A percentile compares a stretch with the other conserved stretches of the same genome.
phyloP scores from a whole-genome alignment of 2,888 invertebrate genomes.

The Drosophila limbata region DNA sequence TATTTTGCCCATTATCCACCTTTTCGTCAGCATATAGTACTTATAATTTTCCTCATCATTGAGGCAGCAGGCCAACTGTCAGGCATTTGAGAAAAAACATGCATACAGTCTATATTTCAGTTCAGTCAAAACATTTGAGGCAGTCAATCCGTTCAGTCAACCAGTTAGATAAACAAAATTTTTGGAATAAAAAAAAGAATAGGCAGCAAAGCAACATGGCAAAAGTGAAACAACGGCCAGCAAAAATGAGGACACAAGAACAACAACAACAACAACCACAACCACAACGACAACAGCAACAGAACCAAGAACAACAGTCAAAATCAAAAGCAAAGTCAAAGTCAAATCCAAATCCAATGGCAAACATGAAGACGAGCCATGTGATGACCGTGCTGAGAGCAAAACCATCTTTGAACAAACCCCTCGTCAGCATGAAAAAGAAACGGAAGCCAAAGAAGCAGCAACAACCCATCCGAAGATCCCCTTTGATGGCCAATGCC shows the following conservation, averaged over 20 bases:
- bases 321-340: background rate
- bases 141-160: conserved; percentile 32
- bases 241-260: conserved; percentile 13
- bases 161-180: conserved; percentile 25
- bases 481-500: conserved; percentile 24
- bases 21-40: background rate
- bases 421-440: background rate
- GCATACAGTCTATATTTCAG: background rate
- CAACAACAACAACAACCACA: background rate
- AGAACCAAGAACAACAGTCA: background rate
- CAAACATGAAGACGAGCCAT: background rate
- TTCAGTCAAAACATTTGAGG: conserved; percentile 17
- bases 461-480: conserved; percentile 11
- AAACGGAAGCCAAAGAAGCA: background rate
- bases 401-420: background rate
- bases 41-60: background rate
- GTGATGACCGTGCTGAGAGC: conserved; percentile 6
- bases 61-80: conserved; percentile 36
- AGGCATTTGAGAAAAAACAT: conserved; percentile 1
- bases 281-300: background rate
- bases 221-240: conserved; percentile 15
- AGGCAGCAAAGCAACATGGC: conserved; percentile 29
- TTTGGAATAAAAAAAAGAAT: conserved; percentile 27
- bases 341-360: background rate
- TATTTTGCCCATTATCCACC: background rate